Base-by-base conservation (phyloP, 1,140 invertebrate genomes). In the Drosophila insularis region DNA sequence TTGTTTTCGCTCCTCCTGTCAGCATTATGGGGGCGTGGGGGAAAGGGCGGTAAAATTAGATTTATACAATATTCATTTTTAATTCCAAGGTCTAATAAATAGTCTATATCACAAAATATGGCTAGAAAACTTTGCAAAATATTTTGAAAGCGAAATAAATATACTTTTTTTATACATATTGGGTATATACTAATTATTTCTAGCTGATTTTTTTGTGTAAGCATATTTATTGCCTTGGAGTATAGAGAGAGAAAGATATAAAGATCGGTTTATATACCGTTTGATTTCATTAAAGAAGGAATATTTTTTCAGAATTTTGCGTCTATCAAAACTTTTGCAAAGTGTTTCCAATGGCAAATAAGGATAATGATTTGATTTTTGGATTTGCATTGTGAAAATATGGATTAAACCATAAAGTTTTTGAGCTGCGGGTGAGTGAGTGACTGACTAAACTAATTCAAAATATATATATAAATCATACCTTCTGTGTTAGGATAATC, bases 401-500 rank as follows among this genome's bases (percentile, higher is more conserved):
- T 13, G 46, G 55, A 21, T 82, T 68, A 89, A 69, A 80, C 85
- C 84, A 89, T 84, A 68, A 89, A 89, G 50, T 68, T 78, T 71
- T 89, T 89, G 65, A 89, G 84, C 84, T 89, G 80, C 72, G 76
- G 71, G 65, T 55, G 40, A 50, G 43, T 50, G 61, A 27, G 40
- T n/a, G 17, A 46, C 13, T 23, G 66, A 50, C 21, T 53, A 37
- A 46, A 62, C 21, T 35, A 64, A 55, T 61, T 31, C 27, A 2
- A 31, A 37, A 68, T 70, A 17, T 50, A 32, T 39, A 23, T 2
- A 19, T 35, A 11, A 10, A 8, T 4, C 84, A 93, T 94, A 97
- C 97, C 95, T 97, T 98, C 91, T 97, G 95, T 60, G 97, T 95
- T 61, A 99, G 93, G 84, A 99, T 96, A 80, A 98, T 95, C 35